Evolutionary conservation across 2,888 invertebrate species (phyloP).

Genomic region (Sarcophaga variegata): DNA sequence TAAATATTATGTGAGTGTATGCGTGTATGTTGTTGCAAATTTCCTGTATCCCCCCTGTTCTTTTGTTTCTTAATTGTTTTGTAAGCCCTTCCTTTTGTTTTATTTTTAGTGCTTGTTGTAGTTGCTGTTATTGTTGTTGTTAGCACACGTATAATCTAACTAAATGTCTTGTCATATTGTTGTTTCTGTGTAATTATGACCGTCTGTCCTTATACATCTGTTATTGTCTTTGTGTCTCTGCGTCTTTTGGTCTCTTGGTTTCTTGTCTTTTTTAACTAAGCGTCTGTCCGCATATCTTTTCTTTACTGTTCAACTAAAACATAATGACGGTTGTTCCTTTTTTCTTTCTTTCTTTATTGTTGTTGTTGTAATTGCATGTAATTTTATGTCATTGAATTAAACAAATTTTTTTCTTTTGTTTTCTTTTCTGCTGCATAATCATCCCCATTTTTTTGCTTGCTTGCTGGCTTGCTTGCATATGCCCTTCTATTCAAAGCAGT

Average conservation of each 20-base stretch:
- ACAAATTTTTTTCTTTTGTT: conserved; percentile 35
- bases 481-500: background rate
- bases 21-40: background rate
- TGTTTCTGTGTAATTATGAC: background rate
- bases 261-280: background rate
- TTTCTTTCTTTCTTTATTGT: background rate
- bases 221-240: background rate
- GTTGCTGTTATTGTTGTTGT: background rate
- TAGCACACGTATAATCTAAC: conserved; percentile 45
- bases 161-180: conserved; percentile 33
- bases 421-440: conserved; percentile 57
- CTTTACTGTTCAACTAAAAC: conserved; percentile 33
- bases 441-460: conserved; percentile 18
- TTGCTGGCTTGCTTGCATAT: background rate
- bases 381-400: conserved; percentile 65
- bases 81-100: conserved; percentile 50
- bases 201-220: background rate
- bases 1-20: background rate
- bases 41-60: conserved; percentile 20
- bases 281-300: conserved; percentile 21
- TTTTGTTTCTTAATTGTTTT: conserved; percentile 37
- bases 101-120: background rate
- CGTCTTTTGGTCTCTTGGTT: conserved; percentile 17
- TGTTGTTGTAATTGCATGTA: conserved; percentile 37
- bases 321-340: conserved; percentile 47